These are phyloP conservation scores for Lissonota sp. DNA, from an alignment of 2,888 invertebrate genomes.

Conservation along the genomic window DNA sequence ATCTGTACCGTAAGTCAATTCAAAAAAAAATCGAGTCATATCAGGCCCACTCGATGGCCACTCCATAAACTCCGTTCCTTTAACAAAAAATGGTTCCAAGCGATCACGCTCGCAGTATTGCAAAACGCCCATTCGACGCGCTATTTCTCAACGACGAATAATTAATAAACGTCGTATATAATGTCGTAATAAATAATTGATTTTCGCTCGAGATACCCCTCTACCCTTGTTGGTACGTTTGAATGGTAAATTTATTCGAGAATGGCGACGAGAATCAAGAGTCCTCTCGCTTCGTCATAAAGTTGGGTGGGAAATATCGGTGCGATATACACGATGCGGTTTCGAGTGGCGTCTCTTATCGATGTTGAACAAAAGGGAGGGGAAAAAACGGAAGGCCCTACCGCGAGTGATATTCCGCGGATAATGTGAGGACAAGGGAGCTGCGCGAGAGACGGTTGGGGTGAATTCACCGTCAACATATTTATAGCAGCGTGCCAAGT, in stretches of 20 bases:
- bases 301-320: conserved; percentile 9
- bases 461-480: conserved; percentile 32
- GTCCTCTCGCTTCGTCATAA: neutral
- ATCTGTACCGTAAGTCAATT: neutral
- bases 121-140: too few species aligned
- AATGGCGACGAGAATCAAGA: neutral
- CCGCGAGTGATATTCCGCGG: too few species aligned
- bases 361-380: neutral
- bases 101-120: too few species aligned
- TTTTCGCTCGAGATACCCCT: neutral
- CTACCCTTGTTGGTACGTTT: too few species aligned
- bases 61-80: too few species aligned
- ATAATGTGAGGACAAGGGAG: neutral
- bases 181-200: conserved; percentile 21
- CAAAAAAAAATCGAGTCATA: too few species aligned
- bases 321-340: conserved; percentile 25
- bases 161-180: conserved; percentile 3
- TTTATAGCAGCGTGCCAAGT: conserved; percentile 6
- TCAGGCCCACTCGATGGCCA: too few species aligned
- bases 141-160: neutral
- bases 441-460: conserved; percentile 23
- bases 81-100: too few species aligned
- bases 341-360: neutral
- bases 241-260: too few species aligned
- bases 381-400: conserved; percentile 1